Conservation (phyloP, 2,797 vertebrate species). For the Anableps anableps region DNA sequence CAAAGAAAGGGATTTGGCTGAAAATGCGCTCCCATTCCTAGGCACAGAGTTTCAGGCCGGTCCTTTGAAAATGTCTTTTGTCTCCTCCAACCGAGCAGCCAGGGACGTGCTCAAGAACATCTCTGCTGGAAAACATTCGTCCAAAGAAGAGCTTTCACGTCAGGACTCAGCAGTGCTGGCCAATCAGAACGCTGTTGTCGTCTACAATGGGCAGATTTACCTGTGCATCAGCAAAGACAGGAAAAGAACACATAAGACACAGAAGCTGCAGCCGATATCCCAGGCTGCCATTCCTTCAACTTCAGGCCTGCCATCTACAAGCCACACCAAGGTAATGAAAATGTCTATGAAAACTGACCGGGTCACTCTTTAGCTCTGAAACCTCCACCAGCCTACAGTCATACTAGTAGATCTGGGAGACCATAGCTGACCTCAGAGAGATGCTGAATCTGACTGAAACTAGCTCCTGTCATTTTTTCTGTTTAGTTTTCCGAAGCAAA, state of each 20-base stretch:
- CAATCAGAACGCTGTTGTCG: slow-evolving; percentile 38
- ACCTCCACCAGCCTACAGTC: no score
- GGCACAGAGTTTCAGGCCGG: not conserved
- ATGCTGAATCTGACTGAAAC: no score
- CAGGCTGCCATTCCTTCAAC: not conserved
- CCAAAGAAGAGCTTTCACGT: not conserved
- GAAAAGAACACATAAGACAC: not conserved
- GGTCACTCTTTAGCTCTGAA: not conserved
- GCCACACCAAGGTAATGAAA: slow-evolving; percentile 37
- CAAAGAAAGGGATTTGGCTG: not conserved
- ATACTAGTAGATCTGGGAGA: no score
- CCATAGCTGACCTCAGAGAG: no score
- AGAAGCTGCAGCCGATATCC: not conserved
- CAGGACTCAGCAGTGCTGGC: not conserved
- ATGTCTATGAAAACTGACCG: not conserved
- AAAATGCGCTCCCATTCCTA: slow-evolving; percentile 7
- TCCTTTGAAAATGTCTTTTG: slow-evolving; percentile 57
- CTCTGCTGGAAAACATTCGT: not conserved
- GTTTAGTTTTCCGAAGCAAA: no score
- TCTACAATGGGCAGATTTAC: slow-evolving; percentile 56
- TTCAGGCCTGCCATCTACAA: not conserved
- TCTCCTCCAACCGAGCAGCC: slow-evolving; percentile 44
- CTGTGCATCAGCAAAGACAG: slow-evolving; percentile 54
- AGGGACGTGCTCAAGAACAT: slow-evolving; percentile 49
- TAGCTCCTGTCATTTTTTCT: no score